Evolutionary conservation across 2,113 vertebrate species (phyloP), one percentile per base, ranked within the genome.

Genomic region (Passer montanus): DNA sequence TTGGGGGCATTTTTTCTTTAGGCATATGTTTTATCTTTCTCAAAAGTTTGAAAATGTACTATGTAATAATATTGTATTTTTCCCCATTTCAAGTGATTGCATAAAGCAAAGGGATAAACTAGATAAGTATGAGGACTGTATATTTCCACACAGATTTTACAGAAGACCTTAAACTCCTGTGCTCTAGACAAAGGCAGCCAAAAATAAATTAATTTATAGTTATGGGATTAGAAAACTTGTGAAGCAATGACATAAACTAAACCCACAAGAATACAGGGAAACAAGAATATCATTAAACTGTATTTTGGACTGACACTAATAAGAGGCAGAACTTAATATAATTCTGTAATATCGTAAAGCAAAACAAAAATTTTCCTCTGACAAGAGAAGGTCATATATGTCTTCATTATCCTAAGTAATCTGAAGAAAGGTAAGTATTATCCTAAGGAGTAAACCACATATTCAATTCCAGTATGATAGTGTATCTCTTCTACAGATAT

Each of bases 91-190:
- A 69, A 7, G 12, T 89, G 81, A 35, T 49, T 62, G 41, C 27
- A 67, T 18, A 30, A 77, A 43, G 28, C 31, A 80, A 90, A 76
- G 39, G 17, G 31, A 46, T 49, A 93, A 83, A 78, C 4, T 67
- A 23, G 39, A 19, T 53, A 59, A 66, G 30, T 49, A n/a, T 0
- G 0, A 60, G 12, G 18, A 33, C 20, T 35, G 7, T 33, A 53
- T 12, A 28, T 5, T 75, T 74, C 18, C 14, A 58, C 12, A 50
- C 4, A 35, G 37, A 43, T 19, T 84, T 84, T 84, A 70, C 23
- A 78, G 33, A 30, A 67, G 46, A 87, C 15, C 16, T 23, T 76
- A 77, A 77, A 33, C 23, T 86, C 8, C 7, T 56, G 9, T 69
- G 6, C 8, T 46, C 58, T 68, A 78, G 10, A 87, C 15, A 19